phyloP scores from a whole-genome alignment of 2,888 invertebrate genomes.

The Oligia fasciuncula region DNA sequence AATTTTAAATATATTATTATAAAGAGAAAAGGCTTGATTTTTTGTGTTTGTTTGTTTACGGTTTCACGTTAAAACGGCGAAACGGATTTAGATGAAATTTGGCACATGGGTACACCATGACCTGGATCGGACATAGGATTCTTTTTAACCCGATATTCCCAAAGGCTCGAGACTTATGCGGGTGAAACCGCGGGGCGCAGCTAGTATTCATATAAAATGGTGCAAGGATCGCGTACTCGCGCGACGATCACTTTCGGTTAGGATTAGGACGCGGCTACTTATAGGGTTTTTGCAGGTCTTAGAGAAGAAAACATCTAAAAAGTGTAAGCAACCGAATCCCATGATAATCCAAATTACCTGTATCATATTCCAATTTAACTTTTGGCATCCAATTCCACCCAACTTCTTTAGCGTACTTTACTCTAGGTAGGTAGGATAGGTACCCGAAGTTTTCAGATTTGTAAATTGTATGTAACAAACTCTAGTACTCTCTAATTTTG shows the following conservation, averaged over 20 bases:
- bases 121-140: too few species aligned
- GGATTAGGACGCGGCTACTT: not conserved
- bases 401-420: slow-evolving; percentile 17
- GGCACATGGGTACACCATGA: too few species aligned
- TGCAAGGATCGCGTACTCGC: not conserved
- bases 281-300: too few species aligned
- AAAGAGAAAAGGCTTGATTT: too few species aligned
- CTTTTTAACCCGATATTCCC: too few species aligned
- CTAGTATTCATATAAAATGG: too few species aligned
- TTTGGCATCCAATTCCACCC: not conserved
- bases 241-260: not conserved
- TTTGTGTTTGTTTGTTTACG: too few species aligned
- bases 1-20: too few species aligned
- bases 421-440: not conserved
- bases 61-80: too few species aligned
- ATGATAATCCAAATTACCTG: not conserved
- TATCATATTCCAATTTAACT: slow-evolving; percentile 28
- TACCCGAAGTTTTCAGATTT: not conserved
- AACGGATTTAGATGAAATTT: too few species aligned
- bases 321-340: not conserved
- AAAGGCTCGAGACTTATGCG: too few species aligned
- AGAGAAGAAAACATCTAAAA: not conserved
- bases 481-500: not conserved
- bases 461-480: slow-evolving; percentile 2
- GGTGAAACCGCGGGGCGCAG: too few species aligned